Conservation (phyloP, 2,113 vertebrate species). For the Erythrocebus patas region DNA sequence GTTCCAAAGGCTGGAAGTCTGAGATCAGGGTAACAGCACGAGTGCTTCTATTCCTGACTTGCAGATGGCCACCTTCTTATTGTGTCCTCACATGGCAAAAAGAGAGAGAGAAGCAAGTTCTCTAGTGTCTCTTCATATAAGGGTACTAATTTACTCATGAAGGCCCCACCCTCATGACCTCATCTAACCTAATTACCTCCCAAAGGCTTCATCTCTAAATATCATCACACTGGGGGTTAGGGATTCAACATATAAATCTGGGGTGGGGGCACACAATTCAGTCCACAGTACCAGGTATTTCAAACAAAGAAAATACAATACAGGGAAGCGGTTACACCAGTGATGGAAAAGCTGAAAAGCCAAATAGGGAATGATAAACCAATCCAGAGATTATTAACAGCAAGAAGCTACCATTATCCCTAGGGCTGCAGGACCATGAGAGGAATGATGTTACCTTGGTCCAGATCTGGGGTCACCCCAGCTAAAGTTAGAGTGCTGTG, state of each 20-base stretch:
- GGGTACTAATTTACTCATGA: not conserved
- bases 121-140: not conserved
- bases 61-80: not conserved
- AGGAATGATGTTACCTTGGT: not conserved
- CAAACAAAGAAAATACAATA: not conserved
- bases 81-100: not conserved
- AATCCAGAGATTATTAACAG: not conserved
- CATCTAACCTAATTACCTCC: not conserved
- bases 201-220: not conserved
- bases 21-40: not conserved
- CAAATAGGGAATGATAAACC: not conserved
- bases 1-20: not conserved
- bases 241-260: not conserved
- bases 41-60: not conserved
- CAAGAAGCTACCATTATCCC: not conserved
- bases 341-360: not conserved
- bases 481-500: not conserved
- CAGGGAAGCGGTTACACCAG: not conserved
- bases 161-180: not conserved
- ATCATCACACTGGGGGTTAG: not conserved
- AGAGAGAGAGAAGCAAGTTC: not conserved
- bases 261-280: not conserved
- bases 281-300: not conserved
- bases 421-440: not conserved
- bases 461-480: not conserved